Conservation (phyloP, 2,113 vertebrate species). For the Callopanchax toddi region DNA sequence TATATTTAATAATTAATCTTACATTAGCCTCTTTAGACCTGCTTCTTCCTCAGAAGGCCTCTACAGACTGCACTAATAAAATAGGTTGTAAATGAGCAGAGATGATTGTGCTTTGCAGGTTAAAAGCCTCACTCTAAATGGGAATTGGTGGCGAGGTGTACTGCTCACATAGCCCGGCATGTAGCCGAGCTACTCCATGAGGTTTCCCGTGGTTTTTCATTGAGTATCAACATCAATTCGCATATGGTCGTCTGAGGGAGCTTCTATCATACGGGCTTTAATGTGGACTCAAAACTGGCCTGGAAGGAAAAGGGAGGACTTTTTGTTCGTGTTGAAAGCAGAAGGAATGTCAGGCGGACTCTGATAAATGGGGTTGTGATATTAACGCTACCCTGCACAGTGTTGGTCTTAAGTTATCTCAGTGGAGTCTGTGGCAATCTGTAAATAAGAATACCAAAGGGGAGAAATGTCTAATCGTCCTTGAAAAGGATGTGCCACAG, state of each 20-base stretch:
- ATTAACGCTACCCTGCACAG: conserved; percentile 42
- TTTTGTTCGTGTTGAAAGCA: conserved; percentile 24
- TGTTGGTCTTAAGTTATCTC: conserved; percentile 40
- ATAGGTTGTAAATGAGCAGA: conserved; percentile 1
- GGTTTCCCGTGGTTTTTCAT: conserved; percentile 27
- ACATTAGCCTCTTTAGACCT: too few relatives aligned
- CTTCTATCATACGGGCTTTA: conserved; percentile 31
- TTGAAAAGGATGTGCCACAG: conserved; percentile 73
- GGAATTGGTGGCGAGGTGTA: neutral
- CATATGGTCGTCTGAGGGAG: conserved; percentile 30
- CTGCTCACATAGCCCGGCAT: conserved; percentile 7
- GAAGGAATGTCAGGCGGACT: conserved; percentile 29
- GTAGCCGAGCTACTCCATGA: conserved; percentile 10
- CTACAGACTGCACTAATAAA: conserved; percentile 1
- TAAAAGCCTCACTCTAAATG: conserved; percentile 11
- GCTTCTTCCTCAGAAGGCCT: neutral
- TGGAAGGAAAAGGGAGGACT: conserved; percentile 18
- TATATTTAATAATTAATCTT: too few relatives aligned
- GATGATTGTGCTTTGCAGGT: conserved; percentile 7
- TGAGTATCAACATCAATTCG: conserved; percentile 43
- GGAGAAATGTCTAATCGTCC: conserved; percentile 72
- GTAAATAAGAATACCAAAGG: conserved; percentile 70
- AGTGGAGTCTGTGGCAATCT: conserved; percentile 45
- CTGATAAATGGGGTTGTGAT: conserved; percentile 38
- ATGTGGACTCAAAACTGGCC: conserved; percentile 23